These are phyloP conservation scores for Nansenia antarctica DNA, from an alignment of 2,113 vertebrate genomes.

Conservation along the genomic window DNA sequence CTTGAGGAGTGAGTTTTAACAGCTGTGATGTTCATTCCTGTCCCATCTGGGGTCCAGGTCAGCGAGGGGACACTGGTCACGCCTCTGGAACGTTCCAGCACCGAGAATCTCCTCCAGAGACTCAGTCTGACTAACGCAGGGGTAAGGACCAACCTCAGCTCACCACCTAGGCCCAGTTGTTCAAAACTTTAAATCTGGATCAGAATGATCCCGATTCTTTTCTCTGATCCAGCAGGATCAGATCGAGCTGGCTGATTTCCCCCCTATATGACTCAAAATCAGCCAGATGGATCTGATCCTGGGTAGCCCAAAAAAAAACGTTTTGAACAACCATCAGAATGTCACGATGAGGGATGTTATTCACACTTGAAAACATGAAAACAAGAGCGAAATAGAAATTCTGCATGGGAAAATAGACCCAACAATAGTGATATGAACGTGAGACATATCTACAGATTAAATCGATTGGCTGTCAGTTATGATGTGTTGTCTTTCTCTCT, in stretches of 20 bases:
- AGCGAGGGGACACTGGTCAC: slow-evolving; percentile 43
- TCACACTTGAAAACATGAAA: too few species aligned
- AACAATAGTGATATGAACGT: neutral
- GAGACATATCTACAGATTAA: neutral
- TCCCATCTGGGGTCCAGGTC: slow-evolving; percentile 58
- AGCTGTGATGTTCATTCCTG: slow-evolving; percentile 1
- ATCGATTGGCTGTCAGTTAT: too few species aligned
- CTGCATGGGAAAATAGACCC: neutral
- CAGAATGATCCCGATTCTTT: too few species aligned
- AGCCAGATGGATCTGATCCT: too few species aligned
- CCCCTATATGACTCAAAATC: too few species aligned
- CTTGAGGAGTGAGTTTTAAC: too few species aligned
- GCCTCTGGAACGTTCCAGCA: slow-evolving; percentile 45
- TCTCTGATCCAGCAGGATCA: too few species aligned
- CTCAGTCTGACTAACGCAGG: slow-evolving; percentile 74
- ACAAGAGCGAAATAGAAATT: too few species aligned
- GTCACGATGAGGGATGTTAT: too few species aligned
- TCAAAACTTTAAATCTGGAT: too few species aligned
- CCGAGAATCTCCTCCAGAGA: slow-evolving; percentile 72
- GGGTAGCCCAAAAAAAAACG: neutral
- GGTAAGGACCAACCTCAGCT: slow-evolving; percentile 59
- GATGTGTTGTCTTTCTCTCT: slow-evolving; percentile 7
- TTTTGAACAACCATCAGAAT: neutral
- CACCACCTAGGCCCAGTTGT: too few species aligned
- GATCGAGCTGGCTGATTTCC: too few species aligned